These are phyloP conservation scores for Premnoplex brunnescens DNA, from an alignment of 2,797 vertebrate genomes.

Conservation along the genomic window DNA sequence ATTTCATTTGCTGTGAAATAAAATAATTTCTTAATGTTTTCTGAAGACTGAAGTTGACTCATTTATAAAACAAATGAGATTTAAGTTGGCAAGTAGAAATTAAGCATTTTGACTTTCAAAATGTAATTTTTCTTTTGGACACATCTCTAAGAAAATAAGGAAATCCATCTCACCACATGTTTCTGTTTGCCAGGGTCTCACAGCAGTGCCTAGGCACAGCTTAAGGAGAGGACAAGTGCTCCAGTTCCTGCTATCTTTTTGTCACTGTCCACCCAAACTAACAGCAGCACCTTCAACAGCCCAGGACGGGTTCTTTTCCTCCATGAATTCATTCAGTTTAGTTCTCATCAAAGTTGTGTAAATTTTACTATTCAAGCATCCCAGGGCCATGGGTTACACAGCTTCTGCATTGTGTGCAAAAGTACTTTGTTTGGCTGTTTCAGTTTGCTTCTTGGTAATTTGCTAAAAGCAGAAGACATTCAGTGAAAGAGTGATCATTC, in stretches of 20 bases:
- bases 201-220: neutral
- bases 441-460: neutral
- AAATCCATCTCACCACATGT: conserved; percentile 5
- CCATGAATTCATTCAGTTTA: neutral
- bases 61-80: conserved; percentile 3
- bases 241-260: neutral
- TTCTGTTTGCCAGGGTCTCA: neutral
- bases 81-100: conserved; percentile 22
- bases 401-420: neutral
- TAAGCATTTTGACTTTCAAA: conserved; percentile 11
- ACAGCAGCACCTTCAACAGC: neutral
- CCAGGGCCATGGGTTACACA: neutral
- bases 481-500: neutral
- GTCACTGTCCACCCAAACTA: neutral
- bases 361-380: neutral
- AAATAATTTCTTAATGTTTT: neutral
- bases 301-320: neutral
- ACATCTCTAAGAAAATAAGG: neutral
- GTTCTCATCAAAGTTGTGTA: neutral
- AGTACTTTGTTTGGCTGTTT: neutral
- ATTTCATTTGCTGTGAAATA: conserved; percentile 6
- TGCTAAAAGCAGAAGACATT: neutral
- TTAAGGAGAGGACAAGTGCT: neutral
- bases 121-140: neutral
- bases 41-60: neutral